Evolutionary conservation across 2,888 invertebrate species (phyloP).

Genomic region (Acanthococcus lagerstroemiae): DNA sequence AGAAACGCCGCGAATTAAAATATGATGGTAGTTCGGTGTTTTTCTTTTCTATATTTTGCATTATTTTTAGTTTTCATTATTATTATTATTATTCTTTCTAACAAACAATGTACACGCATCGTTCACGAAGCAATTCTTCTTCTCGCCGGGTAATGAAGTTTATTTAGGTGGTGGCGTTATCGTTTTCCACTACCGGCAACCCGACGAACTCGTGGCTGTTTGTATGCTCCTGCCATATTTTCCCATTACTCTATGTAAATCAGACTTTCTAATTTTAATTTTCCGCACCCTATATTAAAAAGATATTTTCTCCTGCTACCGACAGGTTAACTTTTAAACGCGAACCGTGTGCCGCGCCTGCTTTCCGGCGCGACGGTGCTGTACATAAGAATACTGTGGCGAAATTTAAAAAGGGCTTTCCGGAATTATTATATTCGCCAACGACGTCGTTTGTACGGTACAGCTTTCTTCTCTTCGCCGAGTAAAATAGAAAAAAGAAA

Average conservation of each 20-base stretch:
- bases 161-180: slow-evolving; percentile 30
- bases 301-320: slow-evolving; percentile 30
- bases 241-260: slow-evolving; percentile 31
- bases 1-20: too few species aligned
- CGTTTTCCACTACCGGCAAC: slow-evolving; percentile 4
- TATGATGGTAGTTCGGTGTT: too few species aligned
- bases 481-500: background rate
- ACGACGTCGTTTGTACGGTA: background rate
- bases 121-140: slow-evolving; percentile 23
- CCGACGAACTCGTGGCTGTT: slow-evolving; percentile 3
- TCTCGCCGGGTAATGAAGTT: slow-evolving; percentile 26
- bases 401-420: background rate
- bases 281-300: slow-evolving; percentile 31
- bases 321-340: slow-evolving; percentile 29
- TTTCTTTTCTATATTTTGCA: too few species aligned
- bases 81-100: background rate
- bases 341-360: slow-evolving; percentile 13
- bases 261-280: slow-evolving; percentile 31
- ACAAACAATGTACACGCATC: background rate
- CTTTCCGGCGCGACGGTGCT: background rate
- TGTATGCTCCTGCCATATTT: slow-evolving; percentile 20
- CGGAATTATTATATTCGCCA: background rate
- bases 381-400: background rate
- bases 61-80: too few species aligned
- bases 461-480: background rate